A percentile compares a stretch with the other conserved stretches of the same genome.
These are phyloP conservation scores for Lapara coniferarum DNA, from an alignment of 2,888 invertebrate species.

Conservation along the genomic window DNA sequence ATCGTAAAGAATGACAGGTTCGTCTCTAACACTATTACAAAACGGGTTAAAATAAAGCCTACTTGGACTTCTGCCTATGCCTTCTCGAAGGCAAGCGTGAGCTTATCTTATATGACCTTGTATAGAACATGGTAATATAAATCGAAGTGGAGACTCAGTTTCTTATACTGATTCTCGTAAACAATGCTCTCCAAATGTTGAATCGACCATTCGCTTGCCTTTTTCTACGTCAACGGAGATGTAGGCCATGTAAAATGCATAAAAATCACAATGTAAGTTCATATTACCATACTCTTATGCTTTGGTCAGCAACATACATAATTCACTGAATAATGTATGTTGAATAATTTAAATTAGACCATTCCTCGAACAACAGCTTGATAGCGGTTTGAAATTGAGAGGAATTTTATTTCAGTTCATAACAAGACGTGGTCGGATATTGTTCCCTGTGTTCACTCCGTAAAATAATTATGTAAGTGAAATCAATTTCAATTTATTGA, in stretches of 20 bases:
- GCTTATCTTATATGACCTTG: too few relatives aligned
- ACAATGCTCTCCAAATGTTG: not conserved
- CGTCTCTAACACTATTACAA: too few relatives aligned
- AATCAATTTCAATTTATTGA: not conserved
- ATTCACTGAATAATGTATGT: slow-evolving; percentile 60
- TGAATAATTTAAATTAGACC: slow-evolving; percentile 44
- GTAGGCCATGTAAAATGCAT: slow-evolving; percentile 23
- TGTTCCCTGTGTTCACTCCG: slow-evolving; percentile 29
- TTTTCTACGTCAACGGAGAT: slow-evolving; percentile 5
- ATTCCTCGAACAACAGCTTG: slow-evolving; percentile 31
- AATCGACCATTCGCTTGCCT: not conserved
- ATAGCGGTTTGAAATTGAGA: slow-evolving; percentile 32
- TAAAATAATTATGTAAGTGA: slow-evolving; percentile 17
- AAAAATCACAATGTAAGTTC: slow-evolving; percentile 25
- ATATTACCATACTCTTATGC: slow-evolving; percentile 37
- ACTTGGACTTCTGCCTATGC: too few relatives aligned
- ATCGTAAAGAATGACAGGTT: too few relatives aligned
- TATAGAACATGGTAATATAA: too few relatives aligned
- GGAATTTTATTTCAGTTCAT: slow-evolving; percentile 47
- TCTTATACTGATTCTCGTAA: too few relatives aligned
- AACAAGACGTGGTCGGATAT: slow-evolving; percentile 35
- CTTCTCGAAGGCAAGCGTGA: too few relatives aligned
- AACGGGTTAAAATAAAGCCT: too few relatives aligned
- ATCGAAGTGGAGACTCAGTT: too few relatives aligned
- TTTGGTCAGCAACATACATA: slow-evolving; percentile 49